phyloP scores from a whole-genome alignment of 2,113 vertebrate species.

The Zapus hudsonius region DNA sequence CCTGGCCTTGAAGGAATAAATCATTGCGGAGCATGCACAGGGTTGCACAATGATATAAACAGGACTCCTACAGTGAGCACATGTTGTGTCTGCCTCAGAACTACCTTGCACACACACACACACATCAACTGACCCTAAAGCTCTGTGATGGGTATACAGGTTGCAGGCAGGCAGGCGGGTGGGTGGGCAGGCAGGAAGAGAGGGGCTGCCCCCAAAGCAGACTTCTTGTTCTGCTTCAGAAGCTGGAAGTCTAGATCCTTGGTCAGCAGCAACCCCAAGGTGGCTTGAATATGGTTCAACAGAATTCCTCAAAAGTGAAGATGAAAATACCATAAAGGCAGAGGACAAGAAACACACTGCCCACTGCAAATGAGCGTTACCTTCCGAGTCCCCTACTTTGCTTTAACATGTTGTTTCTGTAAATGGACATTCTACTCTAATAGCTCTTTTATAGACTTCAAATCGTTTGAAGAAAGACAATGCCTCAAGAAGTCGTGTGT shows the following conservation, averaged over 20 bases:
- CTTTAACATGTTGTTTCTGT: too few species aligned
- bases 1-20: conserved; percentile 36
- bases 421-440: background rate
- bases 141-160: background rate
- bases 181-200: background rate
- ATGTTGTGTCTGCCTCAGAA: conserved; percentile 29
- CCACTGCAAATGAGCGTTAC: background rate
- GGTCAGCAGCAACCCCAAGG: background rate
- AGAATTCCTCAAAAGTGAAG: background rate
- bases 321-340: background rate
- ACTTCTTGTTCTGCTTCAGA: background rate
- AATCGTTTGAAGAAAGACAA: conserved; percentile 26
- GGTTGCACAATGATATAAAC: conserved; percentile 20
- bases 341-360: background rate
- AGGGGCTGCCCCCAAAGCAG: background rate
- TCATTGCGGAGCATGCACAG: conserved; percentile 42
- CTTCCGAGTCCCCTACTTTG: background rate
- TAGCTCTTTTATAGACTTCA: conserved; percentile 26
- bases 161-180: background rate
- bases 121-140: background rate
- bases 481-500: background rate
- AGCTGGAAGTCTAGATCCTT: background rate
- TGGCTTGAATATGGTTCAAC: background rate
- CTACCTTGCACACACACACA: background rate
- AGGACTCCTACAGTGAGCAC: conserved; percentile 35